These are phyloP conservation scores for Troides helena DNA, from an alignment of 2,888 invertebrate genomes.

Conservation along the genomic window DNA sequence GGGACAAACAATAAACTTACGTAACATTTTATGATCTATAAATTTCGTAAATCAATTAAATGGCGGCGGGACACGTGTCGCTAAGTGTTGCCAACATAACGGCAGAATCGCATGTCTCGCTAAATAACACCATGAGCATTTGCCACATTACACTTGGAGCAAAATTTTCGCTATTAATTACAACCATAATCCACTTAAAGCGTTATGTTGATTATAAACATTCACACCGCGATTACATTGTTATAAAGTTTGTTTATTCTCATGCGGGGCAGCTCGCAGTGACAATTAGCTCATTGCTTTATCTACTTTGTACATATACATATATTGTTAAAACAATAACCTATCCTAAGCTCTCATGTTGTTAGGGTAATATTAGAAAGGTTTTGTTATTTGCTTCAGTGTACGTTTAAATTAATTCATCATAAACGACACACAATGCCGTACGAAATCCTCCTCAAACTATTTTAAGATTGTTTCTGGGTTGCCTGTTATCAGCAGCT, in stretches of 20 bases:
- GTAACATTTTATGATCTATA: conserved; percentile 17
- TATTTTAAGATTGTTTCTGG: too few relatives aligned
- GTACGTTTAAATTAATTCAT: too few relatives aligned
- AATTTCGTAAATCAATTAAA: conserved; percentile 24
- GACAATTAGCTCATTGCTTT: conserved; percentile 23
- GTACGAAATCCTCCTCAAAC: too few relatives aligned
- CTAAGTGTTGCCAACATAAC: conserved; percentile 50
- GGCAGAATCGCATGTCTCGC: conserved; percentile 58
- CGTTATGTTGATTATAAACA: conserved; percentile 32
- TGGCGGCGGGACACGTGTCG: conserved; percentile 38
- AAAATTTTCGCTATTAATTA: conserved; percentile 60
- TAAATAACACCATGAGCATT: conserved; percentile 57
- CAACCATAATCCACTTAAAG: conserved; percentile 67
- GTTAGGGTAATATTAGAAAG: too few relatives aligned
- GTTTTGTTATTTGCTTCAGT: too few relatives aligned
- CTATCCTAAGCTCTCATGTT: too few relatives aligned
- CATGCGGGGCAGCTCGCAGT: conserved; percentile 14
- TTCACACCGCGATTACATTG: conserved; percentile 27
- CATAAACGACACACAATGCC: too few relatives aligned
- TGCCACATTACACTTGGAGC: conserved; percentile 53
- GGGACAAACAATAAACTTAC: background rate
- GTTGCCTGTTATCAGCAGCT: too few relatives aligned
- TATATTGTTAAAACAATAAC: conserved; percentile 1
- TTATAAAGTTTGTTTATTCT: conserved; percentile 25
- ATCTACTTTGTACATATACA: background rate